These are phyloP conservation scores for Cyanistes caeruleus DNA, from an alignment of 2,113 vertebrate genomes.

Conservation along the genomic window DNA sequence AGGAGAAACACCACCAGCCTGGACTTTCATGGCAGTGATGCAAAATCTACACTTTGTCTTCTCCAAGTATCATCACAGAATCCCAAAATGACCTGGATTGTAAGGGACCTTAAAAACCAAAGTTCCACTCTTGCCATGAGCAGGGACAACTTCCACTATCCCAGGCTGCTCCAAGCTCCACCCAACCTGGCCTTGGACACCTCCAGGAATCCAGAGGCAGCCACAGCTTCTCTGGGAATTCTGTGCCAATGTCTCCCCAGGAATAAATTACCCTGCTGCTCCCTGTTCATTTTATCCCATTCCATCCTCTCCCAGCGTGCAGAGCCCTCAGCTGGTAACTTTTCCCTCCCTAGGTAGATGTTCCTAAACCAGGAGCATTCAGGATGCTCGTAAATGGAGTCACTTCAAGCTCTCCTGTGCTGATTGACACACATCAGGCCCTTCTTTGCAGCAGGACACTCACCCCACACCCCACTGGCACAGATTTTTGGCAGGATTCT, in stretches of 20 bases:
- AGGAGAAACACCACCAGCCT: background rate
- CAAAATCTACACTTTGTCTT: background rate
- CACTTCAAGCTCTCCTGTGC: background rate
- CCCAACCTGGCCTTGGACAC: background rate
- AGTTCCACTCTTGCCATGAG: background rate
- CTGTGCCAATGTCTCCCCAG: background rate
- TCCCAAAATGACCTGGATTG: background rate
- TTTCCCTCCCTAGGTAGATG: background rate
- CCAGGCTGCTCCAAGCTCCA: rapidly evolving
- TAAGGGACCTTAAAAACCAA: background rate
- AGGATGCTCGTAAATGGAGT: background rate
- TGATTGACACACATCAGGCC: background rate
- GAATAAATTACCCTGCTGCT: background rate
- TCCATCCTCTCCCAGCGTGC: background rate
- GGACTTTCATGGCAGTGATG: background rate
- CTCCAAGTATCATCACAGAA: background rate
- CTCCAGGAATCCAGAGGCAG: background rate
- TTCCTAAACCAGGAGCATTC: background rate
- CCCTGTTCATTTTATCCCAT: background rate
- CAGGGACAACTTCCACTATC: background rate
- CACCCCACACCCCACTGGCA: background rate
- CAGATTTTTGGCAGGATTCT: background rate
- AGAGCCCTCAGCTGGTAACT: background rate
- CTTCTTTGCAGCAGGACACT: background rate
- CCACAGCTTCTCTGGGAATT: background rate